Percentiles rank a stretch among this genome's conserved stretches.
Conservation (phyloP, 2,888 invertebrate genomes). For the Athalia circularis region DNA sequence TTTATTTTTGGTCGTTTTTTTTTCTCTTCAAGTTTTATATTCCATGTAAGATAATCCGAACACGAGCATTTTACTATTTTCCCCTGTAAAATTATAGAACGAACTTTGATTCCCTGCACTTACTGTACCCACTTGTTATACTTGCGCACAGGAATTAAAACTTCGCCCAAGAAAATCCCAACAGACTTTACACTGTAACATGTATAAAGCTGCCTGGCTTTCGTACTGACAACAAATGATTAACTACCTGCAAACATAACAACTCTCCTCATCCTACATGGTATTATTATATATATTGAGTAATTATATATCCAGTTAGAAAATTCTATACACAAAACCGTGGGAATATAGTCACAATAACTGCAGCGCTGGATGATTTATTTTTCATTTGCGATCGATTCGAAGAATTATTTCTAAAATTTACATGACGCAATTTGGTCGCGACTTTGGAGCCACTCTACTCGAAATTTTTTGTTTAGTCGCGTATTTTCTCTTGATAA, state of each 20-base stretch:
- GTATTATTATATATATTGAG: not conserved
- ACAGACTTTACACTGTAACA: constrained; percentile 18
- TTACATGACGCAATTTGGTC: too few species aligned
- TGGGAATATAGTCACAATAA: not conserved
- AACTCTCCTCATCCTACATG: constrained; percentile 8
- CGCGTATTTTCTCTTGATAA: not conserved
- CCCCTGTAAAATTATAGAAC: not conserved
- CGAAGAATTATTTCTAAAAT: too few species aligned
- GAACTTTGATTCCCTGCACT: constrained; percentile 7
- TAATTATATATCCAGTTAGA: not conserved
- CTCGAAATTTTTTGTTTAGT: not conserved
- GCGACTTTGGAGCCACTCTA: too few species aligned
- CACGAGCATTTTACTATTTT: too few species aligned
- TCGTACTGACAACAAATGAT: constrained; percentile 27
- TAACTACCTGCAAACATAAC: constrained; percentile 22
- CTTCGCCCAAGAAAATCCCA: constrained; percentile 15
- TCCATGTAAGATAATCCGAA: too few species aligned
- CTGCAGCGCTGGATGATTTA: too few species aligned
- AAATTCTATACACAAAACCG: not conserved
- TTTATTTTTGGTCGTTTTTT: too few species aligned
- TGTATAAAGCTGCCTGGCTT: constrained; percentile 3
- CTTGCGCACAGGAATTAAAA: not conserved
- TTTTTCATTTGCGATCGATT: too few species aligned
- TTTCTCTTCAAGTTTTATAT: too few species aligned
- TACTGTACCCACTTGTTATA: constrained; percentile 2